phyloP scores from a whole-genome alignment of 2,113 vertebrate species.

The Pterophyllum scalare region DNA sequence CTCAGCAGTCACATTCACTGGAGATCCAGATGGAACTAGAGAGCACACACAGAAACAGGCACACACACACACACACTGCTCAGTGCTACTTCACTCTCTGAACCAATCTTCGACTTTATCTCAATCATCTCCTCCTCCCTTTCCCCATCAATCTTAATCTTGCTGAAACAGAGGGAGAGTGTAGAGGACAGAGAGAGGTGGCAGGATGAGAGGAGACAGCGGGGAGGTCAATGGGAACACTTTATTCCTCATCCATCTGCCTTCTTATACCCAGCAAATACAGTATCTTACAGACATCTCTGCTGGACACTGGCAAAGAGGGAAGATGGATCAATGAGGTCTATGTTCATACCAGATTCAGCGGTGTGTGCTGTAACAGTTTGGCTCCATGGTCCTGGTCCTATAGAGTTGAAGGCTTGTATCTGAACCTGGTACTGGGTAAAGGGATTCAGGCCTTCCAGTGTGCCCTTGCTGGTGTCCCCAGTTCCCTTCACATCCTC shows the following conservation, averaged over 20 bases:
- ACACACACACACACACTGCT: slow-evolving; percentile 32
- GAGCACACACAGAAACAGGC: slow-evolving; percentile 50
- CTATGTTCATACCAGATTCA: slow-evolving; percentile 86
- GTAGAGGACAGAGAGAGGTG: slow-evolving; percentile 40
- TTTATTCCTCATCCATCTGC: slow-evolving; percentile 37
- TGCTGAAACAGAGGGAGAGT: slow-evolving; percentile 31
- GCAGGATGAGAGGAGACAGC: slow-evolving; percentile 31
- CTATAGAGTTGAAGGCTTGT: slow-evolving; percentile 94
- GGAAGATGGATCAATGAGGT: slow-evolving; percentile 18
- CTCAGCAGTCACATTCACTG: slow-evolving; percentile 89
- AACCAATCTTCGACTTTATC: slow-evolving; percentile 55
- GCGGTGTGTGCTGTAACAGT: slow-evolving; percentile 83
- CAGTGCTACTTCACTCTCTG: slow-evolving; percentile 36
- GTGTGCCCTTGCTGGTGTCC: slow-evolving; percentile 77
- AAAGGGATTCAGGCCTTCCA: slow-evolving; percentile 91
- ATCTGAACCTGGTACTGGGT: slow-evolving; percentile 90
- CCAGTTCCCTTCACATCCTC: slow-evolving; percentile 78
- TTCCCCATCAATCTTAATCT: slow-evolving; percentile 41
- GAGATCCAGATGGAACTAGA: slow-evolving; percentile 91
- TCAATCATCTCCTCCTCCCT: slow-evolving; percentile 48
- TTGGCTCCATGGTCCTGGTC: slow-evolving; percentile 91
- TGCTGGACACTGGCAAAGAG: slow-evolving; percentile 29
- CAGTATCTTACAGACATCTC: slow-evolving; percentile 6
- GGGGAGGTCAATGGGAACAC: slow-evolving; percentile 48
- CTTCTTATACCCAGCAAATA: slow-evolving; percentile 28